A percentile compares a stretch with the other conserved stretches of the same genome.
Conservation (phyloP, 2,797 vertebrate genomes). For the Megalops cyprinoides region DNA sequence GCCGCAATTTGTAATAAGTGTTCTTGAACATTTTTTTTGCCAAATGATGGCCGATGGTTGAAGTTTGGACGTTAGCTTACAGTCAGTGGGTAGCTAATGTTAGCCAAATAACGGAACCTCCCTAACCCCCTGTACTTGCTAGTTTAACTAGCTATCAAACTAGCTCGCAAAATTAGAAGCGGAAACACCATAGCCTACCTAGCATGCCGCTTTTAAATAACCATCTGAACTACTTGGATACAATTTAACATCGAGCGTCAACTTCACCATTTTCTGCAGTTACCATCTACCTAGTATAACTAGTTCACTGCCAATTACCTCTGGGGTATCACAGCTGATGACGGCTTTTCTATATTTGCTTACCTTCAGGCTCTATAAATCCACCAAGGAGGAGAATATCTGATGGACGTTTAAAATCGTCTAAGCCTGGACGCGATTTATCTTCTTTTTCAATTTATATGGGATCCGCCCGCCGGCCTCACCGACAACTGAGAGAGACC, state of each 20-base stretch:
- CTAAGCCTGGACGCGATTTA: constrained; percentile 68
- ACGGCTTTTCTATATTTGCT: constrained; percentile 44
- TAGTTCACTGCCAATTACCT: constrained; percentile 10
- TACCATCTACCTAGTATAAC: no score
- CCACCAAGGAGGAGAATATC: constrained; percentile 67
- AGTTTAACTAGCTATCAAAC: neutral
- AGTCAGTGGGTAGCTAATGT: no score
- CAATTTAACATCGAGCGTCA: neutral
- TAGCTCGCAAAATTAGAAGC: neutral
- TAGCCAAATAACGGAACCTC: neutral
- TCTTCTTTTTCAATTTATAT: constrained; percentile 60
- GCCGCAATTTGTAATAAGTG: no score
- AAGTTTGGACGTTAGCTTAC: no score
- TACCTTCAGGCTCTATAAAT: constrained; percentile 69
- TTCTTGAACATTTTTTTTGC: no score
- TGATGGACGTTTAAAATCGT: constrained; percentile 51
- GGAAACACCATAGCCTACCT: neutral
- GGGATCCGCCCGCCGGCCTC: constrained; percentile 83
- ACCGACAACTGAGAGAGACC: constrained; percentile 81
- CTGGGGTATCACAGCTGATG: neutral
- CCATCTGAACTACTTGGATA: neutral
- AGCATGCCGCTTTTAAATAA: neutral
- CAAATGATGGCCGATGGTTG: no score
- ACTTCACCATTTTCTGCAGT: neutral
- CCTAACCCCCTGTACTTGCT: neutral